phyloP scores from a whole-genome alignment of 1,140 invertebrate species.

The Babylonia areolata region DNA sequence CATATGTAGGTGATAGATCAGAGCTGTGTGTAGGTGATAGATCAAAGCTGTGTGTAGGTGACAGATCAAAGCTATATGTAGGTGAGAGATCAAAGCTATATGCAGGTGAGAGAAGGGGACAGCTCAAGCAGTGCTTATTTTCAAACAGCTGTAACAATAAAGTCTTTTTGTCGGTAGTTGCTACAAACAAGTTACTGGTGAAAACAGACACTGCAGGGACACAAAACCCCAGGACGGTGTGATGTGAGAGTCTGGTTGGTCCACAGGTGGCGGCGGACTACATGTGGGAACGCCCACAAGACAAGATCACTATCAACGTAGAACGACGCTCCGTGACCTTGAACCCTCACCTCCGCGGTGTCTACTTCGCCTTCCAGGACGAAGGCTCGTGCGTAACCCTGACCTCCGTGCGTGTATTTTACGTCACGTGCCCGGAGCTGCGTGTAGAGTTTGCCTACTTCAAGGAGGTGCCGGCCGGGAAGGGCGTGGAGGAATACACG shows the following conservation, averaged over 20 bases:
- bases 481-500: conserved; percentile 86
- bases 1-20: no score
- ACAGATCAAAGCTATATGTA: no score
- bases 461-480: conserved; percentile 93
- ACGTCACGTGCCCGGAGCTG: conserved; percentile 95
- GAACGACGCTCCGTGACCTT: conserved; percentile 95
- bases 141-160: no score
- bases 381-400: conserved; percentile 97
- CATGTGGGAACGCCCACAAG: conserved; percentile 79
- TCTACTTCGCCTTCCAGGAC: conserved; percentile 98
- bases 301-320: conserved; percentile 93
- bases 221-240: no score
- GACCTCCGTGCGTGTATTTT: conserved; percentile 95
- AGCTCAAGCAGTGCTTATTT: no score
- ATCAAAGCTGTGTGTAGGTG: no score
- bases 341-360: conserved; percentile 88
- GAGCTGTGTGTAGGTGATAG: no score
- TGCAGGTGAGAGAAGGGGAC: no score
- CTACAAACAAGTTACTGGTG: no score
- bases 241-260: conserved; percentile 42
- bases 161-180: no score
- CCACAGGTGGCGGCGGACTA: conserved; percentile 90
- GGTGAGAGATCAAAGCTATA: no score
- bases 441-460: conserved; percentile 95
- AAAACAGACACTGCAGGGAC: no score